Evolutionary conservation across 2,888 invertebrate genomes (phyloP).

Genomic region (Leptinotarsa tumamoca): DNA sequence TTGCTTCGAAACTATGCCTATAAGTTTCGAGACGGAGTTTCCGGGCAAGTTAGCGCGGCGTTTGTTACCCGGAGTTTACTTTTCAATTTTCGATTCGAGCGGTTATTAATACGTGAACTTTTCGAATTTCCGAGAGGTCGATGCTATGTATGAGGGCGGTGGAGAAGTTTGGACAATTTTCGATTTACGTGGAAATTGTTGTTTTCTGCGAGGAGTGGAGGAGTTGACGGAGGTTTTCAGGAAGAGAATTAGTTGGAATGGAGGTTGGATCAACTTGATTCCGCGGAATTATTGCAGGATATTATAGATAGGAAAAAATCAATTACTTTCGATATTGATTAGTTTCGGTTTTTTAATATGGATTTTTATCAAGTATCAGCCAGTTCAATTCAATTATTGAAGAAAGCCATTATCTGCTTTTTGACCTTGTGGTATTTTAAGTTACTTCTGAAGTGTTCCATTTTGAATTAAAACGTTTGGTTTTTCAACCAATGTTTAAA

Average conservation of each 20-base stretch:
- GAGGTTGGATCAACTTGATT: neutral
- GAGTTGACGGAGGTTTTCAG: neutral
- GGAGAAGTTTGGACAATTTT: neutral
- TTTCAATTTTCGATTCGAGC: constrained; percentile 3
- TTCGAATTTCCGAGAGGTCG: neutral
- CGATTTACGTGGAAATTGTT: constrained; percentile 13
- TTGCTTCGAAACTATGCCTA: constrained; percentile 16
- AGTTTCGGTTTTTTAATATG: no score
- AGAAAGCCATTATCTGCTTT: no score
- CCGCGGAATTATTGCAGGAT: no score
- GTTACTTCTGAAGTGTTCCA: no score
- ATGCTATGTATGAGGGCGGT: neutral
- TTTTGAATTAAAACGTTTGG: no score
- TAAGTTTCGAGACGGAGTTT: constrained; percentile 8
- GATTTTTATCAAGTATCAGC: no score
- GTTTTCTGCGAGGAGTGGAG: neutral
- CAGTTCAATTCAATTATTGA: no score
- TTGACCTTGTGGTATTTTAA: no score
- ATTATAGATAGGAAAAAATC: no score
- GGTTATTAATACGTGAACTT: constrained; percentile 7
- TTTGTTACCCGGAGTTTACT: constrained; percentile 6
- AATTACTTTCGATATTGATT: no score
- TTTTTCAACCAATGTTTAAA: no score
- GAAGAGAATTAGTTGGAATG: neutral
- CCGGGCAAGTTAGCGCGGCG: neutral